A percentile compares a stretch with the other conserved stretches of the same genome.
Evolutionary conservation across 2,113 vertebrate species (phyloP).

Genomic region (Elachura formosa): DNA sequence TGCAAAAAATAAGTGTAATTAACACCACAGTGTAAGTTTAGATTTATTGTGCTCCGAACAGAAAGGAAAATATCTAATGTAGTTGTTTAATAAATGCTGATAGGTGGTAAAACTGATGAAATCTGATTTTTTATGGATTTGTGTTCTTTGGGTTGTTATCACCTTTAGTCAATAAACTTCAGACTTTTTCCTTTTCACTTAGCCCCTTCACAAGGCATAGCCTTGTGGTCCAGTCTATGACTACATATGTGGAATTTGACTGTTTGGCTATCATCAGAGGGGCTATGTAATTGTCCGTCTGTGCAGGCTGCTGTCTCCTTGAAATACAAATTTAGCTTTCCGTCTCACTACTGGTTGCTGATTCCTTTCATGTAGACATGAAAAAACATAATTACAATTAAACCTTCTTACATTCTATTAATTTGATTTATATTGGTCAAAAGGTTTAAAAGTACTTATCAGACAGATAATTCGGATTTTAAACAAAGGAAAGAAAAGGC

Average conservation of each 20-base stretch:
- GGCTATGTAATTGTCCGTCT: background rate
- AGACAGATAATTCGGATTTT: background rate
- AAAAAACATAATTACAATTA: background rate
- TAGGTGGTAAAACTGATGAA: background rate
- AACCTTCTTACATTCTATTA: background rate
- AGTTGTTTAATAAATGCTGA: background rate
- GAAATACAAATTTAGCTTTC: background rate
- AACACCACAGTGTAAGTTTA: background rate
- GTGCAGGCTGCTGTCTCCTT: background rate
- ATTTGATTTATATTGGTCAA: background rate
- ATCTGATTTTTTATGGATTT: background rate
- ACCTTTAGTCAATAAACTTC: background rate
- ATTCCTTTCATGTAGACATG: background rate
- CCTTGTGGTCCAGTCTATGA: accelerated
- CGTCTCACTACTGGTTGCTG: background rate
- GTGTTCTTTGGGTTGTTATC: background rate
- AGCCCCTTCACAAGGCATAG: accelerated
- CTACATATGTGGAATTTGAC: accelerated
- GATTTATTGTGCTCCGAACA: background rate
- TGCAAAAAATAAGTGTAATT: background rate
- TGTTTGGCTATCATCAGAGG: background rate
- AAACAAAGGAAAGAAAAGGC: background rate
- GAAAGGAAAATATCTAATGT: background rate
- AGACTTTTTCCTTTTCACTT: background rate
- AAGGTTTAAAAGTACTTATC: background rate